Conservation (phyloP, 2,113 vertebrate genomes). For the Suncus etruscus region DNA sequence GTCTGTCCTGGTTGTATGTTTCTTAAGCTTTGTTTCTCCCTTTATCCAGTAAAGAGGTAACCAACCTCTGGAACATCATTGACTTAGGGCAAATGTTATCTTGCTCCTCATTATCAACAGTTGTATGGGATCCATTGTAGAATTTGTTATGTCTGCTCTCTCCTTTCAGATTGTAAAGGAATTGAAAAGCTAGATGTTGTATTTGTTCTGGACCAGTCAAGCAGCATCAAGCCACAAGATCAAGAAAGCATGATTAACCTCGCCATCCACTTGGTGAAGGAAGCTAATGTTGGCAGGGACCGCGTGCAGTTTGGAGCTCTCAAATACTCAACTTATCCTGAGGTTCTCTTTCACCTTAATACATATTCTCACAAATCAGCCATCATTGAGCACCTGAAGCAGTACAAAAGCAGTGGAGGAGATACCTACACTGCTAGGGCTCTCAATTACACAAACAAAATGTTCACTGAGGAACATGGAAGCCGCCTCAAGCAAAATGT, state of each 20-base stretch:
- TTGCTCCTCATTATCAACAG: neutral
- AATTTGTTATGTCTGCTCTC: neutral
- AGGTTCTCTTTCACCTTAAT: conserved; percentile 80
- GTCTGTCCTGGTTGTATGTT: neutral
- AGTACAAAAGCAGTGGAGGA: accelerated
- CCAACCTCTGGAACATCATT: neutral
- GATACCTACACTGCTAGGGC: conserved; percentile 73
- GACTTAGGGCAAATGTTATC: neutral
- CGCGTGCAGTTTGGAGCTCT: conserved; percentile 84
- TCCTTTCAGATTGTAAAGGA: conserved; percentile 82
- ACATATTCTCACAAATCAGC: neutral
- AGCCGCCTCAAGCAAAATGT: conserved; percentile 76
- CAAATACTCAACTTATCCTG: conserved; percentile 74
- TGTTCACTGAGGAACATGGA: conserved; percentile 75
- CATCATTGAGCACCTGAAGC: conserved; percentile 68
- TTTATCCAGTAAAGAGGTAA: neutral
- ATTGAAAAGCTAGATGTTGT: conserved; percentile 83
- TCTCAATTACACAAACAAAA: conserved; percentile 47
- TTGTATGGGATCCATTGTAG: no score
- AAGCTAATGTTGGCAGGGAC: conserved; percentile 79
- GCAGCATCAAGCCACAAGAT: conserved; percentile 48
- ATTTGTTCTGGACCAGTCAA: conserved; percentile 86
- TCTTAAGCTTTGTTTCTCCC: neutral
- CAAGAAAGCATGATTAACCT: conserved; percentile 83
- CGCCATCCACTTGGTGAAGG: conserved; percentile 80